Percentiles rank a stretch among this genome's conserved stretches.
Evolutionary conservation across 1,140 invertebrate genomes (phyloP).

Genomic region (Pararge aegeria): DNA sequence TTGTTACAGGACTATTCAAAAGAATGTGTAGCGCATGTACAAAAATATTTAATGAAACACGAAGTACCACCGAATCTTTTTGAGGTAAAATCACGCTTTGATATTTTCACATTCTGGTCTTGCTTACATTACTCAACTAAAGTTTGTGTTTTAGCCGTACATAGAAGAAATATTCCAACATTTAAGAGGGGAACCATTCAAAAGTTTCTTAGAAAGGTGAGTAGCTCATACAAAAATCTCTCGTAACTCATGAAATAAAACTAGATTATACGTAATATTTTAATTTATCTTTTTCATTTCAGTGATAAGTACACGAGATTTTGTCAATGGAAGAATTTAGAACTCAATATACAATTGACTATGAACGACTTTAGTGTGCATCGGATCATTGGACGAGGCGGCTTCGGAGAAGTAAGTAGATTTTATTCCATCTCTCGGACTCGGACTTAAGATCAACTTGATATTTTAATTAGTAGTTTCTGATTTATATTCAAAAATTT

Average conservation of each 20-base stretch:
- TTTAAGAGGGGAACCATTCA: constrained; percentile 97
- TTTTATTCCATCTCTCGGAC: no score
- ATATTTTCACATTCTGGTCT: not conserved
- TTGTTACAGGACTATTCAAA: constrained; percentile 96
- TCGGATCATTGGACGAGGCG: constrained; percentile 99
- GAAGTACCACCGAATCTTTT: constrained; percentile 98
- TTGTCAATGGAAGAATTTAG: constrained; percentile 99
- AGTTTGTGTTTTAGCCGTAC: constrained; percentile 88
- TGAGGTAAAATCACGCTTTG: constrained; percentile 86
- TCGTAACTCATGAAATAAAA: no score
- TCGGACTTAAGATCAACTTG: no score
- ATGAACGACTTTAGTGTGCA: constrained; percentile 99
- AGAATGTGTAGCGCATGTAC: constrained; percentile 97
- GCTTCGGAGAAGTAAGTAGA: constrained; percentile 92
- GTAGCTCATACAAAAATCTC: constrained; percentile 16
- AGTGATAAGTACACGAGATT: constrained; percentile 99
- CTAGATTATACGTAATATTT: constrained; percentile 9
- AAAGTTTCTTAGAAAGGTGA: constrained; percentile 98
- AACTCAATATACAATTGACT: constrained; percentile 99
- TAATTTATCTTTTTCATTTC: constrained; percentile 57
- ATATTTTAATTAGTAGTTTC: no score
- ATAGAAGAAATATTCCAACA: constrained; percentile 99
- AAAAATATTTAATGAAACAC: constrained; percentile 98
- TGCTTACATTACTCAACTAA: not conserved
- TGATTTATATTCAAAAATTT: no score